A percentile compares a stretch with the other conserved stretches of the same genome.
These are phyloP conservation scores for Dexiosoma caninum DNA, from an alignment of 2,888 invertebrate species.

Conservation along the genomic window DNA sequence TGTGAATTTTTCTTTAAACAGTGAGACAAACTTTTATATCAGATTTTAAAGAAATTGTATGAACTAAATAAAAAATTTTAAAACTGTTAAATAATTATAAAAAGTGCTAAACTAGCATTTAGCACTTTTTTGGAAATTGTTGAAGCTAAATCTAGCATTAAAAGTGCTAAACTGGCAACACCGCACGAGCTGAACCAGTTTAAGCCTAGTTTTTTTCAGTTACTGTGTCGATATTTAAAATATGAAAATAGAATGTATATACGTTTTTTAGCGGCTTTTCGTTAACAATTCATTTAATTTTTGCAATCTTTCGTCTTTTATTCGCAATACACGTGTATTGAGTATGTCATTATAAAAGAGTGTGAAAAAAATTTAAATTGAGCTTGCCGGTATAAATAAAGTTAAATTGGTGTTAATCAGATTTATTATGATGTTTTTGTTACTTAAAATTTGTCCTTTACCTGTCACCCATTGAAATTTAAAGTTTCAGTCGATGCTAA, in stretches of 20 bases:
- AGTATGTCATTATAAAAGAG: neutral
- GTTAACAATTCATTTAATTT: neutral
- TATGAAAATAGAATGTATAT: neutral
- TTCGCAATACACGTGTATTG: neutral
- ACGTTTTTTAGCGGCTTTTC: neutral
- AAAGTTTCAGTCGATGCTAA: constrained; percentile 14
- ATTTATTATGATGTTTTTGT: neutral
- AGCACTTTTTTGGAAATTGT: too few species aligned
- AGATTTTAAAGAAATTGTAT: too few species aligned
- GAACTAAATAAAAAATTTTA: too few species aligned
- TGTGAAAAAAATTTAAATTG: neutral
- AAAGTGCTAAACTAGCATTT: too few species aligned
- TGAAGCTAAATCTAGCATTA: too few species aligned
- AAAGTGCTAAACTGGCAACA: too few species aligned
- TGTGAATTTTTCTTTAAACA: too few species aligned
- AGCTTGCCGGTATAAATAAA: neutral
- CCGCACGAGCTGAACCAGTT: neutral
- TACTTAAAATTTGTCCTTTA: neutral
- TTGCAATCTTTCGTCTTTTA: neutral
- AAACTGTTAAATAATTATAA: too few species aligned
- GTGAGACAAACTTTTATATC: too few species aligned
- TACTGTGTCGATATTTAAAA: neutral
- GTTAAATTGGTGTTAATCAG: neutral
- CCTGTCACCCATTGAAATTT: neutral
- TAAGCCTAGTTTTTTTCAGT: neutral